Base-by-base conservation (phyloP, 1,140 invertebrate species). In the Drosophila burlai region DNA sequence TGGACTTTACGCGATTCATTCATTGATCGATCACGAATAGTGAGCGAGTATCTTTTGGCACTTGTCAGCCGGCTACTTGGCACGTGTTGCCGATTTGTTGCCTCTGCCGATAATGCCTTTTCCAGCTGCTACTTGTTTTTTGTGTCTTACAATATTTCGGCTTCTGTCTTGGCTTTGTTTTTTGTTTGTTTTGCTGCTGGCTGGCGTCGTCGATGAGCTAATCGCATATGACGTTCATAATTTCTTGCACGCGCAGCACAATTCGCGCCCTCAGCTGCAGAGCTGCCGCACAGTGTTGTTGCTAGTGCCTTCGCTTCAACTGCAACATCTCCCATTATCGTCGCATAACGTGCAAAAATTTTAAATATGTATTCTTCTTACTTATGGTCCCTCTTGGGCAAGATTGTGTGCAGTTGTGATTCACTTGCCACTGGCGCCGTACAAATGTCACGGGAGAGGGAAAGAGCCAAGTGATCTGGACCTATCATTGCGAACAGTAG, bases 1-100 rank as follows among this genome's bases (percentile, higher is more conserved):
- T 59, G 40, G 64, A 52, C 59, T 78, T 55, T 67, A 63, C 62
- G 78, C 85, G 76, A 79, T 90, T 91, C 84, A 90, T 90, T 90
- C 84, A 85, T 89, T 90, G 86, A 89, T 89, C 75, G 81, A 89
- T 89, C 85, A 89, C 85, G 85, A 80, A 73, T 84, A 71, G 64
- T 26, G 45, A 55, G 36, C 67, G 75, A 75, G 55, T 85, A 91
- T 91, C 78, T 90, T 86, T 85, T 64, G 81, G 60, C 79, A 81
- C 86, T 84, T 91, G 85, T 65, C 82, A 49, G 58, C 68, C 66
- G 54, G 61, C 71, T 49, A 47, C 55, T 49, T 71, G 85, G 84
- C 84, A 89, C 84, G 84, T 90, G 84, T 81, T 89, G 34, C 50
- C 71, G 83, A 87, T 83, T 74, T 82, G 63, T 83, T 82, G 43